Base-by-base conservation (phyloP, 2,888 invertebrate genomes). In the Lasius platythorax region DNA sequence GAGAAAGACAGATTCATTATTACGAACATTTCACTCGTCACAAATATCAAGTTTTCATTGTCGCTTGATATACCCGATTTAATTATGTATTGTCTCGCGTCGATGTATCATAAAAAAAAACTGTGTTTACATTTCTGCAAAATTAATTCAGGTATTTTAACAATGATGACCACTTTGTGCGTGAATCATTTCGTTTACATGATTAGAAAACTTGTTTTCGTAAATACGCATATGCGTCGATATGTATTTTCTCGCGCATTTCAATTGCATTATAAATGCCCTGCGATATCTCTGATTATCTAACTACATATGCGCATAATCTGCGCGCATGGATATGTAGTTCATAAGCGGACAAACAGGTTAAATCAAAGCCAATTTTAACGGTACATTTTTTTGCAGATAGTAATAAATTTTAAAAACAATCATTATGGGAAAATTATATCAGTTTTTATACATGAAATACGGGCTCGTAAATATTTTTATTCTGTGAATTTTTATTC, bases 121-220 rank as follows among this genome's bases (percentile, higher is more conserved):
- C 8, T 46, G 9, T 15, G 15, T 23, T 18, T 37, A 37, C 5
- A 12, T 46, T 68, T 37, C 28, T 28, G 12, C 46, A 46, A 73
- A 61, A 61, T 73, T 8, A 28, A 79, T 73, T 43, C 1, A 56
- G 9, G 40, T 18, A 28, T 56, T 56, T 3, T 46, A 23, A 79
- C 1, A 4, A 58, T 37, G 4, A 56, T 6, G 15, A 15, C 12
- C 30, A 8, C 9, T 53, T 28, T 40, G 18, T 53, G 53, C 12
- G 28, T 23, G 43, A 43, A 15, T 46, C 6, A 33, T 12, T 76
- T 74, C 75, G 82, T 87, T 89, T 87, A 50, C 74, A 40, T 9
- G 64, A 43, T 58, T 50, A 63, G 61, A 84, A 89, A 83, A 64
- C 30, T 83, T 12, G 37, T 75, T 23, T 67, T 63, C 50, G 23